These are phyloP conservation scores for Tuta absoluta DNA, from an alignment of 2,888 invertebrate species.

Conservation along the genomic window DNA sequence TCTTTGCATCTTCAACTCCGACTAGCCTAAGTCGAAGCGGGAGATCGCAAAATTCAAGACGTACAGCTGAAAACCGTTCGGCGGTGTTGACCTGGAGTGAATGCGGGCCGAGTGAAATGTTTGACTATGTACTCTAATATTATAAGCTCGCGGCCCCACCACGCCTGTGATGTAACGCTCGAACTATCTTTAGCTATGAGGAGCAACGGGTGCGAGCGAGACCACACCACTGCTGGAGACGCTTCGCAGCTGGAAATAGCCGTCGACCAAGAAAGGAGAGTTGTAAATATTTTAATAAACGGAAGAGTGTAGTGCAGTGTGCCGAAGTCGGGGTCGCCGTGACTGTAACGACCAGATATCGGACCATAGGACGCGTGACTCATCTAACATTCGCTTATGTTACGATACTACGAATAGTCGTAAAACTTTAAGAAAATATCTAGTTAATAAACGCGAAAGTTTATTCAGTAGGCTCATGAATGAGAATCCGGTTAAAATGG, in stretches of 20 bases:
- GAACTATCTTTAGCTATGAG: slow-evolving; percentile 71
- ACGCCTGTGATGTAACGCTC: slow-evolving; percentile 76
- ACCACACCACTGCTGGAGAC: slow-evolving; percentile 64
- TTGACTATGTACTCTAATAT: slow-evolving; percentile 80
- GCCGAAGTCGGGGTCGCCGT: slow-evolving; percentile 78
- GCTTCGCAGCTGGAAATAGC: slow-evolving; percentile 79
- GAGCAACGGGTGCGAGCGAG: slow-evolving; percentile 58
- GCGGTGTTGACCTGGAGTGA: slow-evolving; percentile 67
- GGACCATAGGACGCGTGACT: slow-evolving; percentile 52
- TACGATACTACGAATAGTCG: slow-evolving; percentile 33
- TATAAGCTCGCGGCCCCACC: slow-evolving; percentile 77
- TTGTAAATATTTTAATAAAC: slow-evolving; percentile 81
- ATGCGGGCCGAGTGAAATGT: slow-evolving; percentile 76
- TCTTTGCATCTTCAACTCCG: slow-evolving; percentile 24
- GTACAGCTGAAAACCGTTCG: slow-evolving; percentile 68
- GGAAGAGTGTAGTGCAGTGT: slow-evolving; percentile 79
- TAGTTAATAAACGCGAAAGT: slow-evolving; percentile 44
- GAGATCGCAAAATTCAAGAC: slow-evolving; percentile 49
- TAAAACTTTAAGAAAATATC: slow-evolving; percentile 38
- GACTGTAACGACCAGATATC: slow-evolving; percentile 57
- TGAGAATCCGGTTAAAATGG: slow-evolving; percentile 51
- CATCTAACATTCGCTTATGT: slow-evolving; percentile 31
- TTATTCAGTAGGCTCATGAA: slow-evolving; percentile 51
- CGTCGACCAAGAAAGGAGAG: slow-evolving; percentile 83
- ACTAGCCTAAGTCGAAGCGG: slow-evolving; percentile 39